Evolutionary conservation across 2,113 vertebrate genomes (phyloP).

Genomic region (Chionodraco myersi): DNA sequence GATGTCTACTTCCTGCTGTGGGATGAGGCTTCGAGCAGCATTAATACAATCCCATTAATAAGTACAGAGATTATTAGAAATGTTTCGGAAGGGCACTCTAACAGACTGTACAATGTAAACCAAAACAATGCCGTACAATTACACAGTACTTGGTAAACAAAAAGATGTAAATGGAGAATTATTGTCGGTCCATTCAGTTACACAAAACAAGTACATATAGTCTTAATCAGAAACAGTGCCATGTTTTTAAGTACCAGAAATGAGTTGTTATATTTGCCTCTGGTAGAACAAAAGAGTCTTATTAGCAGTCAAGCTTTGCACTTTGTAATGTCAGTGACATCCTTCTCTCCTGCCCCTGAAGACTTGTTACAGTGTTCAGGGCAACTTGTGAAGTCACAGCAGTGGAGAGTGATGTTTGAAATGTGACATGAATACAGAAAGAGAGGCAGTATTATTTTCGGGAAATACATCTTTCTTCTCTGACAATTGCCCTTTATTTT

Average conservation of each 20-base stretch:
- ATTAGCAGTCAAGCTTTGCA: conserved; percentile 62
- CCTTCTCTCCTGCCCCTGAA: conserved; percentile 57
- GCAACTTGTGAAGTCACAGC: conserved; percentile 58
- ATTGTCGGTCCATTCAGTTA: conserved; percentile 7
- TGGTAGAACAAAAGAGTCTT: conserved; percentile 30
- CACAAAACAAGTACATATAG: conserved; percentile 10
- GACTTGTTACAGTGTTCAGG: conserved; percentile 72
- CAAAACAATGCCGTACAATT: background rate
- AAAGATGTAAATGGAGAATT: conserved; percentile 14
- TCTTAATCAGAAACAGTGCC: conserved; percentile 12
- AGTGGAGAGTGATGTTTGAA: conserved; percentile 66
- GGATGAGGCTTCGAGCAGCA: conserved; percentile 15
- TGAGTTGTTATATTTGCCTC: conserved; percentile 40
- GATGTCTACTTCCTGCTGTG: conserved; percentile 48
- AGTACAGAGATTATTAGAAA: background rate
- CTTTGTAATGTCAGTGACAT: conserved; percentile 61
- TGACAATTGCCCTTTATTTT: conserved; percentile 55
- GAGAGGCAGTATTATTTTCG: conserved; percentile 46
- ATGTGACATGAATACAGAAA: conserved; percentile 66
- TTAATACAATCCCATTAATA: conserved; percentile 19
- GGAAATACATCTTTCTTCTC: conserved; percentile 45
- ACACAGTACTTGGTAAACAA: background rate
- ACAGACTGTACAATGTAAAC: background rate
- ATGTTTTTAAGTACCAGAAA: conserved; percentile 30
- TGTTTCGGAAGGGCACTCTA: background rate